These are phyloP conservation scores for Lutraria lutraria DNA, from an alignment of 2,888 invertebrate species.

Conservation along the genomic window DNA sequence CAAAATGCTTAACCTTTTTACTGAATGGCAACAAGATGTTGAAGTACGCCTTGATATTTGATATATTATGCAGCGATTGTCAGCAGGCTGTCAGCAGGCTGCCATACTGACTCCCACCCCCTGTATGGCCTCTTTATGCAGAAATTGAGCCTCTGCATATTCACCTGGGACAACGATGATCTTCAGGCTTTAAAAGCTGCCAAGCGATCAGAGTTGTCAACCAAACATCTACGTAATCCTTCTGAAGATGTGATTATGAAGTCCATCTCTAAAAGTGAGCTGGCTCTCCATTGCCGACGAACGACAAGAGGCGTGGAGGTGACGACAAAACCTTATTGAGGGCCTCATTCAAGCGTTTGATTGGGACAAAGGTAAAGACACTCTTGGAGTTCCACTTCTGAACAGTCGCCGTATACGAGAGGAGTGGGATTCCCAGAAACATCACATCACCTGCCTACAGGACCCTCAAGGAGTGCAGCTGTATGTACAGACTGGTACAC, in stretches of 20 bases:
- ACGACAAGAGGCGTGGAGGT: no score
- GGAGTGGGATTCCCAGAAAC: constrained; percentile 42
- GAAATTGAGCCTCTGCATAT: no score
- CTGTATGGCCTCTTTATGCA: no score
- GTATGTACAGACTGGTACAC: no score
- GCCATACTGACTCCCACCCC: constrained; percentile 55
- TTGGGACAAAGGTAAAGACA: constrained; percentile 33
- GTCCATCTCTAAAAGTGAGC: no score
- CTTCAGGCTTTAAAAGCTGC: constrained; percentile 57
- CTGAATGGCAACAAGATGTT: background rate
- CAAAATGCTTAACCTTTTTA: background rate
- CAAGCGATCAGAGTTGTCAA: no score
- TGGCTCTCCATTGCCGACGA: constrained; percentile 62
- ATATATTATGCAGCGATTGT: constrained; percentile 61
- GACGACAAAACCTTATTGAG: constrained; percentile 48
- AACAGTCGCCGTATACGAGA: constrained; percentile 39
- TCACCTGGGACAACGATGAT: no score
- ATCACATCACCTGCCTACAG: constrained; percentile 65
- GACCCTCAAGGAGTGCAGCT: constrained; percentile 46
- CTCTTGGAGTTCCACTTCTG: constrained; percentile 67
- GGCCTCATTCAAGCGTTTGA: constrained; percentile 44
- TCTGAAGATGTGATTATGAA: no score
- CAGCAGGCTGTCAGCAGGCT: constrained; percentile 48
- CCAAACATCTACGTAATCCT: no score
- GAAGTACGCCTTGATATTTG: constrained; percentile 15